A percentile compares a stretch with the other conserved stretches of the same genome.
These are phyloP conservation scores for Bombycilla garrulus DNA, from an alignment of 2,113 vertebrate genomes.

Conservation along the genomic window DNA sequence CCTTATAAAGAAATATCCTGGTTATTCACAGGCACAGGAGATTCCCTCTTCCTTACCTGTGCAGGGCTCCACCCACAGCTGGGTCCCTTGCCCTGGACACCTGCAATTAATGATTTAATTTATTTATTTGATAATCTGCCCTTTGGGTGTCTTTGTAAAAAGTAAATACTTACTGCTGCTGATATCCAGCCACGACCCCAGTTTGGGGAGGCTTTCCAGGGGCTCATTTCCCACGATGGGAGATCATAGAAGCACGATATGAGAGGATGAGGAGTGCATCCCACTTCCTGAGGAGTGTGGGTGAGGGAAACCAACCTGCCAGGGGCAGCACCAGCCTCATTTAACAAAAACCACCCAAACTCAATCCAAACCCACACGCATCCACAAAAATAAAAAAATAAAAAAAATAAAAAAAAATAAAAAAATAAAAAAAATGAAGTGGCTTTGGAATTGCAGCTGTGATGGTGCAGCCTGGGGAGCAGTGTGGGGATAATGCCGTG, in stretches of 20 bases:
- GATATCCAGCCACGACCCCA: background rate
- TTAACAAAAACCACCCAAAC: background rate
- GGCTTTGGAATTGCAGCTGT: background rate
- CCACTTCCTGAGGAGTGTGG: background rate
- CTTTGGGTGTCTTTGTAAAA: background rate
- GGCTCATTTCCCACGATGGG: background rate
- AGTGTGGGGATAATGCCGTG: background rate
- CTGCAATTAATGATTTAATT: background rate
- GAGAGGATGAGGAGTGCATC: accelerated
- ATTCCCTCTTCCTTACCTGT: background rate
- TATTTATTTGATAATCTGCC: background rate
- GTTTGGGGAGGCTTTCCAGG: background rate
- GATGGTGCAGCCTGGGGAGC: background rate
- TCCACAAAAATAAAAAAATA: background rate
- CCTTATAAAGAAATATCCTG: background rate
- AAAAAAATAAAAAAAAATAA: background rate
- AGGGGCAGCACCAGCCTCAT: background rate
- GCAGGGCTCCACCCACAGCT: background rate
- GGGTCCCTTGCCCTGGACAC: background rate
- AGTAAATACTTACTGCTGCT: background rate
- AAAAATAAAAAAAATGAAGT: background rate
- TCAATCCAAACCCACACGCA: background rate
- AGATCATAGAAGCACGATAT: background rate
- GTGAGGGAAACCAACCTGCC: accelerated
- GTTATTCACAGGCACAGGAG: background rate